Percentiles rank a stretch among this genome's conserved stretches.
Evolutionary conservation across 2,888 invertebrate species (phyloP).

Genomic region (Venusia cambrica): DNA sequence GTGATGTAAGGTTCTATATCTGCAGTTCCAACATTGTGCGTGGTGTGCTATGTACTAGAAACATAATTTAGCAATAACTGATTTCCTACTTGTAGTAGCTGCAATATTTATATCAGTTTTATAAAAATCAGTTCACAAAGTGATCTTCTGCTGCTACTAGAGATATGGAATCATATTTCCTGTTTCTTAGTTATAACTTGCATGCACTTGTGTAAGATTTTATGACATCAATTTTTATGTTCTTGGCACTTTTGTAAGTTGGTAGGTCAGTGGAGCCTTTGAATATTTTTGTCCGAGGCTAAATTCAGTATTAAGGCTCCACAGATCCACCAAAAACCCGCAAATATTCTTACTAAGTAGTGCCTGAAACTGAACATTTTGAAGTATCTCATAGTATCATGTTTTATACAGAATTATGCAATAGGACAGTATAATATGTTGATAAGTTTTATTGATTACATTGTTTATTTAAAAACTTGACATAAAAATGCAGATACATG

Average conservation of each 20-base stretch:
- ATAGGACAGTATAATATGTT: constrained; percentile 42
- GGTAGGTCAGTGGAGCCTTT: constrained; percentile 40
- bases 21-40: constrained; percentile 13
- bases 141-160: constrained; percentile 44
- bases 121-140: constrained; percentile 46
- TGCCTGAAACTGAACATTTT: constrained; percentile 30
- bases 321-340: constrained; percentile 33
- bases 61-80: constrained; percentile 19
- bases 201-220: constrained; percentile 62
- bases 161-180: constrained; percentile 33
- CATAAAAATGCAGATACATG: constrained; percentile 68
- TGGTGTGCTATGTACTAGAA: constrained; percentile 42
- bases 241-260: constrained; percentile 34
- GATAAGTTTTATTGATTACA: constrained; percentile 52
- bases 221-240: constrained; percentile 54
- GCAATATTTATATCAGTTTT: constrained; percentile 28
- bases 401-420: constrained; percentile 21
- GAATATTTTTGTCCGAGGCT: constrained; percentile 42
- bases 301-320: constrained; percentile 41
- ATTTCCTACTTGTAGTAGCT: constrained; percentile 39
- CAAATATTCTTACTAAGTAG: constrained; percentile 11
- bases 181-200: constrained; percentile 60
- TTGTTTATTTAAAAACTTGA: constrained; percentile 53
- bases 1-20: constrained; percentile 7
- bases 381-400: constrained; percentile 19